Base-by-base conservation (phyloP, 2,113 vertebrate species). In the Phyllopteryx taeniolatus region DNA sequence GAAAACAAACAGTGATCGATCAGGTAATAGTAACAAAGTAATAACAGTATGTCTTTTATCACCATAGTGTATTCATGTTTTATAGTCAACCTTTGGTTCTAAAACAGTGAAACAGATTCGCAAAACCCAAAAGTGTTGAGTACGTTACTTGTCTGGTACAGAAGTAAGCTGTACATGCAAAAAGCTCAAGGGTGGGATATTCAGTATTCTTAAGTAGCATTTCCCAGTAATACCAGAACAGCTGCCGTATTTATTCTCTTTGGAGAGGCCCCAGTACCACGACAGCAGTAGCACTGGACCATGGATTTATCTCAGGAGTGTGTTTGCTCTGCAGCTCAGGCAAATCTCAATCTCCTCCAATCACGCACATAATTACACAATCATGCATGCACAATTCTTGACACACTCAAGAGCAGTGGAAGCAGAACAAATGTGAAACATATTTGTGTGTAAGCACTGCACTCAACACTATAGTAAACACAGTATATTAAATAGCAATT, bases 221-320 rank as follows among this genome's bases (percentile, higher is more conserved):
- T 83, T 87, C 43, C 46, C 73, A 79, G 64, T 83, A 85, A 88
- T 79, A 75, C 68, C 82, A 79, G 71, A 81, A 81, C 76, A 86
- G 77, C 72, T 78, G 77, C 67, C 68, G 60, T 74, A 79, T 84
- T 86, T 79, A 74, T 59, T 64, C 78, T 75, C 63, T 57, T 57
- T 79, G 53, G 43, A 82, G 67, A 79, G 79, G 51, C 56, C 65
- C 68, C 68, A 72, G 79, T 79, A 76, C 63, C 75, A 80, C 71
- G 68, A 84, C 69, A 79, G 75, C 72, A 76, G 78, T 66, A 83
- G 74, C 79, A 81, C 81, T 74, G 70, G 79, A 78, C 79, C 47
- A 14, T 31, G 77, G 77, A 74, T 76, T 85, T 78, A 83, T 75
- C 68, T 79, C 72, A 75, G 44, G 70, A 77, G 71, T 68, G 73